Evolutionary conservation across 2,113 vertebrate species (phyloP), one percentile per base, ranked within the genome.

Genomic region (Pachycephala philippinensis): DNA sequence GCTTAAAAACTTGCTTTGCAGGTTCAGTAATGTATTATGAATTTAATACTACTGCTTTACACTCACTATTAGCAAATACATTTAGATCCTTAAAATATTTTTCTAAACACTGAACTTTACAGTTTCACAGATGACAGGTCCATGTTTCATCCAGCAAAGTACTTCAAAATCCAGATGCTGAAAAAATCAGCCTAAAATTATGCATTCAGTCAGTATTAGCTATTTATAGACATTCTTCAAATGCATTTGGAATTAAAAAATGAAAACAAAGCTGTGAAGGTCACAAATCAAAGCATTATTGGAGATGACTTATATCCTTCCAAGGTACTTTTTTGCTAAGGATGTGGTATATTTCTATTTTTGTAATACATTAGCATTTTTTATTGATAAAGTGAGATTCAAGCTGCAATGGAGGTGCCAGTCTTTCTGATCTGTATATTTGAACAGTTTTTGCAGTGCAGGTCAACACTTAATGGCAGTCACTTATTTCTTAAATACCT

Each of bases 171-270:
- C 90, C 86, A 94, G 69, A 94, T 90, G 79, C 85, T 96, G 84
- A 71, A 92, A 93, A 89, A 84, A 83, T 71, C 49, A 92, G 42
- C 81, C 44, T 83, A 68, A 90, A 79, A 65, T 93, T 79, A 94
- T 87, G 75, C 70, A 69, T 92, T 87, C 42, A 59, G 64, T 91
- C 93, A 44, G 27, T 56, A 47, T 59, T 59, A 96, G 83, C 68
- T 89, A 90, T 96, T 95, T 96, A 94, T 63, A 95, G 91, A 78
- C 84, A 81, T 86, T 90, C 90, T 96, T 95, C 70, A 78, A 63
- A 97, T 91, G 79, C 76, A 84, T 84, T 91, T 72, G 76, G 93
- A 89, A 89, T 86, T n/a, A 72, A 76, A 76, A 93, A 84, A 84
- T 42, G 66, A 94, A 89, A 95, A 87, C 47, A 93, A 79, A 85